A percentile compares a stretch with the other conserved stretches of the same genome.
Conservation (phyloP, 2,888 invertebrate genomes). For the Parnassius glacialis region DNA sequence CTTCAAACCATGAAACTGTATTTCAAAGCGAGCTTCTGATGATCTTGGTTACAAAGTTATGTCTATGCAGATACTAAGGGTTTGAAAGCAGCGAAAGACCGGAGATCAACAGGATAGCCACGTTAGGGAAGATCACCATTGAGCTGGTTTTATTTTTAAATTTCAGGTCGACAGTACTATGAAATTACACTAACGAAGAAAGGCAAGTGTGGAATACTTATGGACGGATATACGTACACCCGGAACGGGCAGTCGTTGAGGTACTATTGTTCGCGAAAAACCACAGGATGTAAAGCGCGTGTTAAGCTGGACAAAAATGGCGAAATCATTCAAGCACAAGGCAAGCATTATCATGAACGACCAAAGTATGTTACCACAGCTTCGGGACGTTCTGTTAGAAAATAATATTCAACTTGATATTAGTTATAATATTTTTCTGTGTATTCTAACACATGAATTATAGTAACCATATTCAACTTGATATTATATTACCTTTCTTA, state of each 20-base stretch:
- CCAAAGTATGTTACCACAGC: slow-evolving; percentile 15
- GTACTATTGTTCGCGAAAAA: slow-evolving; percentile 46
- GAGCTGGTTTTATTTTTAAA: neutral
- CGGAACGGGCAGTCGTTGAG: slow-evolving; percentile 34
- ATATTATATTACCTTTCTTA: no score
- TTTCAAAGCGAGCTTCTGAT: no score
- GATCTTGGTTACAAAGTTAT: no score
- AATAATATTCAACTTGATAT: no score
- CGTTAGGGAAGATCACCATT: no score
- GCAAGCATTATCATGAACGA: slow-evolving; percentile 14
- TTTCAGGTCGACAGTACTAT: slow-evolving; percentile 29
- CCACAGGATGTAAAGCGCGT: slow-evolving; percentile 32
- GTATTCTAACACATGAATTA: no score
- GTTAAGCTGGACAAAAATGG: slow-evolving; percentile 30
- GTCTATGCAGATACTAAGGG: no score
- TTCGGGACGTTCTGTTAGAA: slow-evolving; percentile 12
- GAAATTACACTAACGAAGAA: slow-evolving; percentile 40
- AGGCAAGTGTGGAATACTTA: slow-evolving; percentile 39
- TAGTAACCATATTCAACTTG: no score
- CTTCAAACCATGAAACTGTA: no score
- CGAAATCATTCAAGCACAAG: slow-evolving; percentile 24
- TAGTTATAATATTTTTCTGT: no score
- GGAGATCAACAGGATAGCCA: no score
- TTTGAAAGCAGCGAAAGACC: no score
- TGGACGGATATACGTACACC: slow-evolving; percentile 40